These are phyloP conservation scores for Hipposideros armiger DNA, from an alignment of 2,113 vertebrate species.

Conservation along the genomic window DNA sequence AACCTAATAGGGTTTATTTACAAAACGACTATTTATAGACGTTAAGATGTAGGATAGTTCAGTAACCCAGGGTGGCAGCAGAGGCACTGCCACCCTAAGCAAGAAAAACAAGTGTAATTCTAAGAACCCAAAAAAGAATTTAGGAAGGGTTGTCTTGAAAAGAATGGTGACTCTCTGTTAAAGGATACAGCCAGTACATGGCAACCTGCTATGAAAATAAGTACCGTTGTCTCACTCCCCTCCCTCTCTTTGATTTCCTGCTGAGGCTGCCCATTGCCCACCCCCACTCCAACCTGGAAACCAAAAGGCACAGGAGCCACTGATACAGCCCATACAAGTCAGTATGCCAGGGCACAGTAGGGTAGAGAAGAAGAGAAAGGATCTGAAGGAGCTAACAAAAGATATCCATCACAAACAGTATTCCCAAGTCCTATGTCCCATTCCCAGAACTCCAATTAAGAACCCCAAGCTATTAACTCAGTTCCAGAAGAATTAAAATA, in stretches of 20 bases:
- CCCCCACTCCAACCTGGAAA: neutral
- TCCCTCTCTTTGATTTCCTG: neutral
- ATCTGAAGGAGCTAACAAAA: neutral
- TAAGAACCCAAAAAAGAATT: neutral
- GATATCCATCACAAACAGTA: neutral
- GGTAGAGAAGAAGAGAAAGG: neutral
- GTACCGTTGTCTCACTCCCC: neutral
- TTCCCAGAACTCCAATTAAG: neutral
- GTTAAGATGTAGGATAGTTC: neutral
- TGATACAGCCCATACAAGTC: neutral
- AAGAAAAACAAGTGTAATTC: slow-evolving; percentile 4
- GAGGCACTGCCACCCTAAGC: neutral
- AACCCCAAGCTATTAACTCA: slow-evolving; percentile 46
- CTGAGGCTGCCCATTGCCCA: neutral
- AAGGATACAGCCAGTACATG: neutral
- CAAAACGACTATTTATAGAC: neutral
- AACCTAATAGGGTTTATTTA: neutral
- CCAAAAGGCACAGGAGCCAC: neutral
- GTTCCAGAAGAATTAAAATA: neutral
- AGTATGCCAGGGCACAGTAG: neutral
- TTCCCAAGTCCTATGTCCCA: neutral
- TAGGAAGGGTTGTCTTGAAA: neutral
- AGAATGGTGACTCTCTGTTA: neutral
- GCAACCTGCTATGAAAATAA: neutral
- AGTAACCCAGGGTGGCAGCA: neutral